Evolutionary conservation across 2,888 invertebrate genomes (phyloP).

Genomic region (Drosophila neotestacea): DNA sequence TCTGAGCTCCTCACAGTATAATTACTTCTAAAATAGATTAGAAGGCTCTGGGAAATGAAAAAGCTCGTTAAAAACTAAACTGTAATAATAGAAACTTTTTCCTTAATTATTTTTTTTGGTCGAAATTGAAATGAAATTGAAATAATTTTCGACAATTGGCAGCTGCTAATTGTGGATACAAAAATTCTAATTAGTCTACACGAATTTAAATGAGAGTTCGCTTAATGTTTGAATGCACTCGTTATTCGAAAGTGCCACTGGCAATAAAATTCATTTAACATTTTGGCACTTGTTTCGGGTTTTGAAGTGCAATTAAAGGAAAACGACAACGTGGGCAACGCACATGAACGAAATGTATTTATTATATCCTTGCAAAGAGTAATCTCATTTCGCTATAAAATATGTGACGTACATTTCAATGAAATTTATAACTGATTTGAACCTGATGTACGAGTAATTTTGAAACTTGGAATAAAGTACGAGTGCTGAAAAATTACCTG

Average conservation of each 20-base stretch:
- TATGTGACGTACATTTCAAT: background rate
- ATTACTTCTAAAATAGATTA: background rate
- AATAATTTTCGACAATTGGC: conserved; percentile 40
- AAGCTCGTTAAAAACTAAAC: background rate
- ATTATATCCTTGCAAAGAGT: background rate
- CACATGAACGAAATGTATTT: conserved; percentile 44
- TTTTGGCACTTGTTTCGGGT: conserved; percentile 53
- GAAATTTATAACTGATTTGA: background rate
- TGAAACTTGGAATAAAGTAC: too few relatives aligned
- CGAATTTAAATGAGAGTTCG: conserved; percentile 27
- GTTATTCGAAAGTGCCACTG: conserved; percentile 36
- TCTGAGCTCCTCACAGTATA: background rate
- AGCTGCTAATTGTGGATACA: conserved; percentile 45
- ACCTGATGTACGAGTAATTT: background rate
- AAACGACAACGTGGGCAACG: conserved; percentile 11
- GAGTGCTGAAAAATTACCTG: too few relatives aligned
- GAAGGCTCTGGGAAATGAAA: background rate
- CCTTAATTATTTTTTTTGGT: conserved; percentile 1
- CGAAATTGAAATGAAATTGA: conserved; percentile 32
- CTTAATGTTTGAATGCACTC: conserved; percentile 40
- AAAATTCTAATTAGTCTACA: conserved; percentile 61
- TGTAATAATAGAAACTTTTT: background rate
- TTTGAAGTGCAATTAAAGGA: conserved; percentile 61
- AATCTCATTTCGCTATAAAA: background rate
- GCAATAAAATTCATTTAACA: conserved; percentile 59